Evolutionary conservation across 1,140 invertebrate species (phyloP).

Genomic region (Armadillidium nasatum): DNA sequence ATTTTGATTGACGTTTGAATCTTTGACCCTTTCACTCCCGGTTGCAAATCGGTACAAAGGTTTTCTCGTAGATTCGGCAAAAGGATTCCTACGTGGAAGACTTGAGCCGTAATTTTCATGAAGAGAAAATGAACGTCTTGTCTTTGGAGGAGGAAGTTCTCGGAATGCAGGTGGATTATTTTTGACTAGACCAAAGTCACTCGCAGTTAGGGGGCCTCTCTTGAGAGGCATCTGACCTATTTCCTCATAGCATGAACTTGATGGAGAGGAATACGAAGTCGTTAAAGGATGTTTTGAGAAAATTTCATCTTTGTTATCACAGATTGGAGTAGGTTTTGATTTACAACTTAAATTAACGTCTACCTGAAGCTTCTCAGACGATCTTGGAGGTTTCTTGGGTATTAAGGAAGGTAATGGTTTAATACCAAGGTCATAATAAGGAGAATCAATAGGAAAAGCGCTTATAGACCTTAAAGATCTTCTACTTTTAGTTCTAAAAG

Average conservation of each 20-base stretch:
- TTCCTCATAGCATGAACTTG: not conserved
- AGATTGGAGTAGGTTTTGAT: no score
- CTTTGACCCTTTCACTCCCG: not conserved
- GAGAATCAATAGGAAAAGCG: no score
- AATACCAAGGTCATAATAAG: no score
- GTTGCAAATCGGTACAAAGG: not conserved
- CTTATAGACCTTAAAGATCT: no score
- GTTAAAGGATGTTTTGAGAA: no score
- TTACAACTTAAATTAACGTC: no score
- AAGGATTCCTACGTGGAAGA: not conserved
- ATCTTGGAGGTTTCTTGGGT: conserved; percentile 28
- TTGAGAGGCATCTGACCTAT: not conserved
- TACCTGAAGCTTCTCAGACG: no score
- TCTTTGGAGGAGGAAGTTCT: not conserved
- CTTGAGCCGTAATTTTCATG: not conserved
- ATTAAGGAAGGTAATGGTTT: no score
- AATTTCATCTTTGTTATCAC: no score
- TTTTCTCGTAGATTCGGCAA: not conserved
- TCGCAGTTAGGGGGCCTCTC: not conserved
- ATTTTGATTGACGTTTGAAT: not conserved
- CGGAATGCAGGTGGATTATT: not conserved
- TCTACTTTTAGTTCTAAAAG: no score
- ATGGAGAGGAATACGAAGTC: not conserved
- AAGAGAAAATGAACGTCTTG: not conserved
- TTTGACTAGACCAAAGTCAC: not conserved